A percentile compares a stretch with the other conserved stretches of the same genome.
Evolutionary conservation across 2,888 invertebrate species (phyloP).

Genomic region (Meliscaeva auricollis): DNA sequence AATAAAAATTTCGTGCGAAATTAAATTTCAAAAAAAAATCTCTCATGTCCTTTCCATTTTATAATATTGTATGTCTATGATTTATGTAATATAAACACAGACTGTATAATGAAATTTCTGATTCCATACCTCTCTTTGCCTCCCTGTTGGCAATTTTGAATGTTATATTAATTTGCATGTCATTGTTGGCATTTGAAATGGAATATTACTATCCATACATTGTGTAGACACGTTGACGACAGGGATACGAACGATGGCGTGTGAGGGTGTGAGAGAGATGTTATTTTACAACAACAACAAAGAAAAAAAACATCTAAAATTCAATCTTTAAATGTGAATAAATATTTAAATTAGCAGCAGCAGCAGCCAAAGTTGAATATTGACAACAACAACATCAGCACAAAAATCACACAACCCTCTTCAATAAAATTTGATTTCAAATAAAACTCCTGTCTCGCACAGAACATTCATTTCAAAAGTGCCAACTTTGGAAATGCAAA

Average conservation of each 20-base stretch:
- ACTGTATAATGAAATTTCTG: neutral
- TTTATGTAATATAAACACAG: slow-evolving; percentile 36
- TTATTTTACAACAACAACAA: too few species aligned
- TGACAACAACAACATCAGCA: slow-evolving; percentile 13
- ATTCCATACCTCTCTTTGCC: neutral
- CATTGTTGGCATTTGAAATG: slow-evolving; percentile 66
- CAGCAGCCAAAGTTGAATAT: slow-evolving; percentile 27
- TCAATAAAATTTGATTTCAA: slow-evolving; percentile 35
- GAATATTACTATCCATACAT: slow-evolving; percentile 49
- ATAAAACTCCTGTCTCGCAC: slow-evolving; percentile 27
- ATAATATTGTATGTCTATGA: slow-evolving; percentile 26
- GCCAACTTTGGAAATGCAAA: slow-evolving; percentile 1
- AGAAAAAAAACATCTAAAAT: slow-evolving; percentile 58
- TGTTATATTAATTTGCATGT: slow-evolving; percentile 66
- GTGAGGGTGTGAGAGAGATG: neutral
- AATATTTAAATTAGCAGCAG: slow-evolving; percentile 70
- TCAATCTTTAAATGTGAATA: slow-evolving; percentile 69
- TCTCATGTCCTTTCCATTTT: slow-evolving; percentile 25
- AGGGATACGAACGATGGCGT: too few species aligned
- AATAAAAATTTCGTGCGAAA: too few species aligned
- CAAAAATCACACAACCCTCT: slow-evolving; percentile 9
- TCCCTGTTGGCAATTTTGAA: slow-evolving; percentile 26
- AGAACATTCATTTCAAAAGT: neutral
- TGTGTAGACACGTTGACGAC: neutral
- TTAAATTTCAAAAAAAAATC: slow-evolving; percentile 56